A percentile compares a stretch with the other conserved stretches of the same genome.
phyloP scores from a whole-genome alignment of 2,113 vertebrate genomes.

The Osmerus eperlanus region DNA sequence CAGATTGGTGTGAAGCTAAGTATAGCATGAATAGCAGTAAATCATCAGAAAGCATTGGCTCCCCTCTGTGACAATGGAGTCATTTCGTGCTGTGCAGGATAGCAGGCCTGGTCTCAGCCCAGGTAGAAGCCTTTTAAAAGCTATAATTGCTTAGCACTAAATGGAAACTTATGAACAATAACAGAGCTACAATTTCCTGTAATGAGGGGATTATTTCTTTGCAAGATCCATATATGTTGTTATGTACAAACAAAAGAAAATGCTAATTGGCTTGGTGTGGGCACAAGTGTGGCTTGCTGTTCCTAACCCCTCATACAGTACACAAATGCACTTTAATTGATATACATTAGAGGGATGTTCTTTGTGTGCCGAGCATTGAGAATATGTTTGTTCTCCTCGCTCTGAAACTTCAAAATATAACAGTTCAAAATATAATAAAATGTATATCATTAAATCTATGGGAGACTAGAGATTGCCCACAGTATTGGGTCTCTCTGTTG shows the following conservation, averaged over 20 bases:
- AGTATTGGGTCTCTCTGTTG: neutral
- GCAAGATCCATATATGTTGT: constrained; percentile 58
- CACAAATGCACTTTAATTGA: constrained; percentile 1
- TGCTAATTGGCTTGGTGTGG: constrained; percentile 37
- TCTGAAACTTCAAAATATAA: too few relatives aligned
- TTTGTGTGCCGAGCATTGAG: neutral
- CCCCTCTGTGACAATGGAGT: constrained; percentile 71
- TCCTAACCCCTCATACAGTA: constrained; percentile 13
- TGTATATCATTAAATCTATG: neutral
- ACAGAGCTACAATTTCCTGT: constrained; percentile 63
- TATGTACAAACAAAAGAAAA: constrained; percentile 51
- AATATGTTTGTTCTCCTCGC: neutral
- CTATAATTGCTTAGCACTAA: constrained; percentile 60
- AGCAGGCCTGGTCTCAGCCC: constrained; percentile 62
- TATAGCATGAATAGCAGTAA: constrained; percentile 62
- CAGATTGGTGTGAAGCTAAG: constrained; percentile 59
- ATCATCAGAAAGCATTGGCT: constrained; percentile 58
- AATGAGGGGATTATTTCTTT: constrained; percentile 63
- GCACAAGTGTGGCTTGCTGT: constrained; percentile 19
- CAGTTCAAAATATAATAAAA: too few relatives aligned
- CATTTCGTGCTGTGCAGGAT: constrained; percentile 57
- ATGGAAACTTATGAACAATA: constrained; percentile 59
- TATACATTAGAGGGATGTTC: neutral
- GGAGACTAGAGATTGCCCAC: neutral
- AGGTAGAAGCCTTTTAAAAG: constrained; percentile 67